phyloP scores from a whole-genome alignment of 2,113 vertebrate genomes.

The Phylloscopus whistleri region DNA sequence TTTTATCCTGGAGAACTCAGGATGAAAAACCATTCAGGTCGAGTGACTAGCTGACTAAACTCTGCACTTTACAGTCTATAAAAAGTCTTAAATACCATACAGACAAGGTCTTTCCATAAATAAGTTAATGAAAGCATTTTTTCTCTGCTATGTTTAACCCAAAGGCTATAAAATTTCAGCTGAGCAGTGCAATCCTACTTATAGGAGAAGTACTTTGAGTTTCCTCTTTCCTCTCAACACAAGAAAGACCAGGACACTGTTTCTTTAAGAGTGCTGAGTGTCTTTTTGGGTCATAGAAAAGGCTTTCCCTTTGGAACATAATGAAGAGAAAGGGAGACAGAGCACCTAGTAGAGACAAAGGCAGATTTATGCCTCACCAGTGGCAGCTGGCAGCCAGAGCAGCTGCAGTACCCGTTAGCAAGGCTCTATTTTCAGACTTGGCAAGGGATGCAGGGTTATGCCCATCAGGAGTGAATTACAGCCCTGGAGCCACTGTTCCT shows the following conservation, averaged over 20 bases:
- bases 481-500: not conserved
- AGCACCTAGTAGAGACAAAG: not conserved
- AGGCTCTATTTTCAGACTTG: not conserved
- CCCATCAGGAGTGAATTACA: not conserved
- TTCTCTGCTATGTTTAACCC: slow-evolving; percentile 14
- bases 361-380: not conserved
- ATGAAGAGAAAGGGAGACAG: not conserved
- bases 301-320: not conserved
- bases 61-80: slow-evolving; percentile 30
- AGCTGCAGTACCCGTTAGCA: not conserved
- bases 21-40: not conserved
- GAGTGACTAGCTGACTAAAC: slow-evolving; percentile 27
- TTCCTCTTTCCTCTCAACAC: not conserved
- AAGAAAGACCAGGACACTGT: not conserved
- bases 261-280: not conserved
- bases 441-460: not conserved
- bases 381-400: rapidly evolving
- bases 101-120: slow-evolving; percentile 33
- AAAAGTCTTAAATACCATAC: slow-evolving; percentile 30
- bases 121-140: slow-evolving; percentile 41
- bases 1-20: not conserved
- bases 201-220: not conserved
- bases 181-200: not conserved
- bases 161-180: slow-evolving; percentile 14
- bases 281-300: not conserved